phyloP scores from a whole-genome alignment of 2,797 vertebrate genomes.

The Calcarius lapponicus region DNA sequence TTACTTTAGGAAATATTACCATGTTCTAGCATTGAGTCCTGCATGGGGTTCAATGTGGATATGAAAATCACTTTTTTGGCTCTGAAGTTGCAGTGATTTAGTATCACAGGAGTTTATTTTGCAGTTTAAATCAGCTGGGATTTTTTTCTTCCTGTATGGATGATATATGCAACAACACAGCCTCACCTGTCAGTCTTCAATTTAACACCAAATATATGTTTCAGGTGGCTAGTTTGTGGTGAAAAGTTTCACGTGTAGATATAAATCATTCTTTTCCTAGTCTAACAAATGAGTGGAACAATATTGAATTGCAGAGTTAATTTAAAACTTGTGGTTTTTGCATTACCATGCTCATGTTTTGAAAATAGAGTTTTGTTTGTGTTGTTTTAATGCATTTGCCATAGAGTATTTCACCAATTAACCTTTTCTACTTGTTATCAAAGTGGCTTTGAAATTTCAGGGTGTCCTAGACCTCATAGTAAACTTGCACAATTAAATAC shows the following conservation, averaged over 20 bases:
- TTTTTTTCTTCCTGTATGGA: not conserved
- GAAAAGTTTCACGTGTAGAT: not conserved
- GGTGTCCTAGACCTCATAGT: not conserved
- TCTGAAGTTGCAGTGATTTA: not conserved
- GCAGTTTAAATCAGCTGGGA: not conserved
- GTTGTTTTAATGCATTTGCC: not conserved
- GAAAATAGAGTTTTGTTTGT: not conserved
- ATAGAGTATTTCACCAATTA: not conserved
- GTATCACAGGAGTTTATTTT: not conserved
- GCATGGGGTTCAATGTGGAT: fast-evolving
- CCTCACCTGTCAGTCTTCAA: not conserved
- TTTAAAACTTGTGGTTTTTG: not conserved
- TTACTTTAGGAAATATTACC: not conserved
- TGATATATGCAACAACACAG: not conserved
- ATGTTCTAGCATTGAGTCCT: not conserved
- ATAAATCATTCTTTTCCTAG: not conserved
- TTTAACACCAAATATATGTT: not conserved
- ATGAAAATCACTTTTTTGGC: not conserved
- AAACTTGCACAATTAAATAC: not conserved
- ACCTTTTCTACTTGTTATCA: not conserved
- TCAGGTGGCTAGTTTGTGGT: not conserved
- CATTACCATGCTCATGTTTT: not conserved
- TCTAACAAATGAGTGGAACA: fast-evolving
- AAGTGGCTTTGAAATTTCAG: not conserved
- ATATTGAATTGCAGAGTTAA: not conserved